Percentiles rank a stretch among this genome's conserved stretches.
Evolutionary conservation across 2,113 vertebrate genomes (phyloP).

Genomic region (Python bivittatus): DNA sequence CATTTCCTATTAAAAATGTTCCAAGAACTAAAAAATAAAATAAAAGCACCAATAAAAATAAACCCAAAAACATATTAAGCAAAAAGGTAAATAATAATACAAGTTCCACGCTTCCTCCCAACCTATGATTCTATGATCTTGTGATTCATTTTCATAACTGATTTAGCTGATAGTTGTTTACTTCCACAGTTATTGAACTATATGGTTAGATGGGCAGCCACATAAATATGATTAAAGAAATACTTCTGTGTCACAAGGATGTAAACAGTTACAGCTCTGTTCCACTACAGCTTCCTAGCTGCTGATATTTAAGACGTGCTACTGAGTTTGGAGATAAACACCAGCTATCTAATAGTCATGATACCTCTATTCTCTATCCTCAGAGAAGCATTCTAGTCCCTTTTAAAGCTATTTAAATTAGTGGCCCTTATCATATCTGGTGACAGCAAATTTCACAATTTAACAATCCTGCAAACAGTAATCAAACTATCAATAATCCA

Average conservation of each 20-base stretch:
- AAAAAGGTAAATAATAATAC: neutral
- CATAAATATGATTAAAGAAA: neutral
- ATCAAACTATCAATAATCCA: neutral
- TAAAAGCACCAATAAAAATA: neutral
- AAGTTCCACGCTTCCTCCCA: neutral
- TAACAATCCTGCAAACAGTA: neutral
- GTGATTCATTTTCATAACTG: neutral
- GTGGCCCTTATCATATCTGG: neutral
- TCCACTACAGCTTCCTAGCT: neutral
- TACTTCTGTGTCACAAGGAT: neutral
- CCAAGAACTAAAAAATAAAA: neutral
- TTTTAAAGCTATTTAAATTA: neutral
- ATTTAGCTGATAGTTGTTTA: neutral
- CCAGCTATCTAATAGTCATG: neutral
- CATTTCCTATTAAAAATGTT: neutral
- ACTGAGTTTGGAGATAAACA: neutral
- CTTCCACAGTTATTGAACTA: neutral
- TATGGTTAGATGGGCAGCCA: neutral
- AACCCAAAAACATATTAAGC: neutral
- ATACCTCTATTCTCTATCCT: neutral
- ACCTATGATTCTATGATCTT: neutral
- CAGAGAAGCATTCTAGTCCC: neutral
- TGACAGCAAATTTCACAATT: neutral
- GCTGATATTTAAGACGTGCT: neutral
- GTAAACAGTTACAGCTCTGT: neutral